Evolutionary conservation across 2,888 invertebrate genomes (phyloP), one percentile per base, ranked within the genome.

Genomic region (Melanchra persicariae): DNA sequence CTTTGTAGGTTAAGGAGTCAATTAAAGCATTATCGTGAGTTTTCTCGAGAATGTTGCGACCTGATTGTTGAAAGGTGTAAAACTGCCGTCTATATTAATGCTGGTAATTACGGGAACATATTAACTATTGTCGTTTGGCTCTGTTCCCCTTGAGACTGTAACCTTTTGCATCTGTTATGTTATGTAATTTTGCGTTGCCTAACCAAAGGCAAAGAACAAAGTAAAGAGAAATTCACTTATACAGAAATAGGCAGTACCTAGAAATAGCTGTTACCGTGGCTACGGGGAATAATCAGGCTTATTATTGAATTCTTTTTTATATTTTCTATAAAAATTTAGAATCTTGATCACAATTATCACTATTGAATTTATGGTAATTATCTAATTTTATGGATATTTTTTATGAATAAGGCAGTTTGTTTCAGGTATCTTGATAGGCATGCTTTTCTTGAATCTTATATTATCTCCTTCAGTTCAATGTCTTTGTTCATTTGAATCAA

Each of bases 1-100:
- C 30, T 79, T 79, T 77, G 63, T 79, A 63, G 85, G 83, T 83
- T 83, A 83, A 81, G 82, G 84, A 71, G 80, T 80, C 69, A 79
- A 77, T 83, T 81, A 70, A 55, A 49, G 19, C 22, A 72, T 72
- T 82, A 65, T 73, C 57, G 45, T 68, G 73, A 73, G 55, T 80
- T 73, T 76, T 72, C 72, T 70, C 61, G 54, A 72, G 82, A 81
- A 78, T 75, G 54, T 72, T 64, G 51, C 37, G 72, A 67, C 63
- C 72, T 58, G 24, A 47, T 66, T 71, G 30, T 54, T 49, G 43
- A 51, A 12, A 60, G 45, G 37, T 62, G 71, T 77, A 17, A 66
- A 71, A 57, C 72, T 66, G 63, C 71, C 72, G 52, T 57, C 22
- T 22, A 64, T 61, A 79, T 72, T 67, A 67, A 65, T 77, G 70